Evolutionary conservation across 64 coral and sea anemone species (phyloP).

Genomic region (Pocillopora damicornis): DNA sequence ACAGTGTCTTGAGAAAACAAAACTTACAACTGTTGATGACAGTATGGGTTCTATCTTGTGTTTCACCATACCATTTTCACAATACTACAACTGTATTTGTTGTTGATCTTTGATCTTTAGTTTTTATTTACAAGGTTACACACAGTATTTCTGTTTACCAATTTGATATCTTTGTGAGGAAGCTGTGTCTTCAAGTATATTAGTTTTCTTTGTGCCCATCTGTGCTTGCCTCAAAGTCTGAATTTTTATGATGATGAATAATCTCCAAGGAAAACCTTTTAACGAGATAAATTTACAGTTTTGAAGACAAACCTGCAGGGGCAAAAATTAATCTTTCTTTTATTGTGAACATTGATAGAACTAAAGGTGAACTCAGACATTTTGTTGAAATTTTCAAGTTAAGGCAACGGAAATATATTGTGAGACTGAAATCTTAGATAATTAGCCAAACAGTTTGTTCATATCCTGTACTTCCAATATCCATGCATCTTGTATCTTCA

Average conservation of each 20-base stretch:
- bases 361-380: no score
- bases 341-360: no score
- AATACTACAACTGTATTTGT: not conserved
- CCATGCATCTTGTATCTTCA: no score
- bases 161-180: not conserved
- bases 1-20: not conserved
- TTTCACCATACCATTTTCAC: not conserved
- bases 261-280: constrained; percentile 19
- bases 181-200: not conserved
- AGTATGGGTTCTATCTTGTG: not conserved
- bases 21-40: constrained; percentile 5
- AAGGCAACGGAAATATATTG: no score
- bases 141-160: not conserved
- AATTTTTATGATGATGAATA: not conserved
- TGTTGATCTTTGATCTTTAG: not conserved
- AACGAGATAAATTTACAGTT: no score
- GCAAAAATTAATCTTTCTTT: no score
- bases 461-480: no score
- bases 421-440: no score
- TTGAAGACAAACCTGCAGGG: not conserved
- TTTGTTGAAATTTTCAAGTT: no score
- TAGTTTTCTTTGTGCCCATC: not conserved
- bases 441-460: no score
- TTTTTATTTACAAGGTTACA: not conserved
- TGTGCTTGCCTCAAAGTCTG: not conserved